Percentiles rank a stretch among this genome's conserved stretches.
Evolutionary conservation across 2,113 vertebrate genomes (phyloP).

Genomic region (Oenanthe melanoleuca): DNA sequence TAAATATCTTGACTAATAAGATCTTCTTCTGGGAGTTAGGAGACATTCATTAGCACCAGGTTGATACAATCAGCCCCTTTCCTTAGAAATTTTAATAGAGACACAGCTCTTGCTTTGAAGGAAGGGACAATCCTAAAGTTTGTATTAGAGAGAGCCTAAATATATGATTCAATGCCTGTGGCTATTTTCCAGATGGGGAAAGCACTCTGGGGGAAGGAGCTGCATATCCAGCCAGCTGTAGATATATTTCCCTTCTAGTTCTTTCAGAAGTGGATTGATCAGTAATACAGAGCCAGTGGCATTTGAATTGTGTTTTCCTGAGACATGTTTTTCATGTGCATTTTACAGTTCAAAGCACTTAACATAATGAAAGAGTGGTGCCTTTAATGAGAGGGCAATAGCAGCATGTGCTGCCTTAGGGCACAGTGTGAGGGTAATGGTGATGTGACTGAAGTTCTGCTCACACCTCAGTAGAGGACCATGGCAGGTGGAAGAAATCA

Average conservation of each 20-base stretch:
- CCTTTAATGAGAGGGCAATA: neutral
- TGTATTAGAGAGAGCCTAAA: neutral
- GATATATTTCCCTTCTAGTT: neutral
- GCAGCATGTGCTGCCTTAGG: neutral
- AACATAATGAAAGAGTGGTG: neutral
- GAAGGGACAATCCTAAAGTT: neutral
- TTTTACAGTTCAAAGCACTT: neutral
- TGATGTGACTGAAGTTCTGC: neutral
- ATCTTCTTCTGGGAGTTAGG: neutral
- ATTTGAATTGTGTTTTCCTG: neutral
- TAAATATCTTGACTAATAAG: neutral
- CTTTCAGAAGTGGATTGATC: neutral
- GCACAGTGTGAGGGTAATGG: neutral
- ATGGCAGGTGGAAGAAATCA: neutral
- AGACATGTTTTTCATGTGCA: neutral
- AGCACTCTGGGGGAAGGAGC: neutral
- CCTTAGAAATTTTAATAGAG: neutral
- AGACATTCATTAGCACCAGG: neutral
- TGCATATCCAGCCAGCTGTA: neutral
- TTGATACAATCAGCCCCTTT: neutral
- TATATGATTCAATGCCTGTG: neutral
- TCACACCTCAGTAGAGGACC: neutral
- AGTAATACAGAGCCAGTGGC: neutral
- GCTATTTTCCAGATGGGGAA: neutral
- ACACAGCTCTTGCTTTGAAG: neutral